A percentile compares a stretch with the other conserved stretches of the same genome.
phyloP scores from a whole-genome alignment of 2,113 vertebrate genomes.

The Corythaixoides concolor region DNA sequence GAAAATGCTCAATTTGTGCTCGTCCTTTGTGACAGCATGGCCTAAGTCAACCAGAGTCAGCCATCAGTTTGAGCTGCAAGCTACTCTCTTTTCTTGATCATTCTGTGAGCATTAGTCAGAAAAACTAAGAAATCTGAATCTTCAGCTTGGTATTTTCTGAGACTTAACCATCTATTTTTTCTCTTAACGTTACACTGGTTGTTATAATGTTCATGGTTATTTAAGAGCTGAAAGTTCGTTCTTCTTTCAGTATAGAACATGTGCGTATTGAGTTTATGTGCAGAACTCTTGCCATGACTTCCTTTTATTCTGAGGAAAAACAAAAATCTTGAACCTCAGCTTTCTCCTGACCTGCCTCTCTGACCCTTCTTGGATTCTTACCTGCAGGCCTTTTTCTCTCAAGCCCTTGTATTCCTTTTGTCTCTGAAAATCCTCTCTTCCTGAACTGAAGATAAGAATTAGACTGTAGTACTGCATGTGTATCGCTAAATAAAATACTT shows the following conservation, averaged over 20 bases:
- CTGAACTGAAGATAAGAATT: not conserved
- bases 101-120: not conserved
- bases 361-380: not conserved
- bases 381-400: not conserved
- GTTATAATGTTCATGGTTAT: not conserved
- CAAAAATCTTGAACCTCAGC: not conserved
- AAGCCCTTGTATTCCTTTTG: not conserved
- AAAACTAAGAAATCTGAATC: not conserved
- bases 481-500: not conserved
- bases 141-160: not conserved
- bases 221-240: not conserved
- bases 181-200: not conserved
- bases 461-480: not conserved
- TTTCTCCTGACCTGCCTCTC: not conserved
- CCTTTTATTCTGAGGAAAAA: not conserved
- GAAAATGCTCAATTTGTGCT: not conserved
- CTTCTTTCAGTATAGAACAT: not conserved
- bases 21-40: not conserved
- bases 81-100: not conserved
- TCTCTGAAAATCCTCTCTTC: not conserved
- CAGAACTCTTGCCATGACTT: not conserved
- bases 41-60: not conserved
- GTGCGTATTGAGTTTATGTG: not conserved
- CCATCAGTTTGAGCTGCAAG: not conserved
- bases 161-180: not conserved